Evolutionary conservation across 2,113 vertebrate species (phyloP), one percentile per base, ranked within the genome.

Genomic region (Piaya cayana): DNA sequence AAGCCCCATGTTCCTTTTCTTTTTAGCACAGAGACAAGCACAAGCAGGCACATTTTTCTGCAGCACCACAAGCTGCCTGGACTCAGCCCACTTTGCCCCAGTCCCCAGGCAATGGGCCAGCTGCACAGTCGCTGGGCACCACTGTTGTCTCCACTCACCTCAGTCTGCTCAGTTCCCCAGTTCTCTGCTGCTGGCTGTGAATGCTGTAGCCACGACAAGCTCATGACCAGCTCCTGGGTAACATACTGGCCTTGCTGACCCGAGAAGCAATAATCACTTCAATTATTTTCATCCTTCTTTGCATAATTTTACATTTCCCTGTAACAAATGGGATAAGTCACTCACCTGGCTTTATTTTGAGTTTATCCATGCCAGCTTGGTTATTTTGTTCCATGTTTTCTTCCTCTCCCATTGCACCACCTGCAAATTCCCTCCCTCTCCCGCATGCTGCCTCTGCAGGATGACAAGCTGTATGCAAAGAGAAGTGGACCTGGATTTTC

Each of bases 321-420:
- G 52, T 32, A 72, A 25, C 0, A 27, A 89, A 70, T 0, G 63
- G 56, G 15, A 10, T 26, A 64, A 74, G 75, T 79, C 90, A 81
- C 76, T 93, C 63, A 95, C 86, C 88, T 78, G 86, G 23, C 72
- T 94, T 91, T 79, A 82, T 71, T 82, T 25, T 36, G 58, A 90
- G 82, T 77, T 63, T 53, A 39, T 82, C 86, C 88, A 22, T 47
- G 67, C 21, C 90, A 64, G 70, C 77, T 65, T 2, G 8, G 29
- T 75, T 94, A 55, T 64, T 70, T 36, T 19, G 58, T 67, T 92
- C 79, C 1, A 1, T 27, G 27, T 58, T 89, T 58, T 37, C 59
- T 71, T 80, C 92, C 85, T 88, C 22, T 70, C 56, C 86, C 58
- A 86, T 77, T 76, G 84, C 47, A 4, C 72, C 83, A 94, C 89